Conservation (phyloP, 2,113 vertebrate genomes). For the Numida meleagris region DNA sequence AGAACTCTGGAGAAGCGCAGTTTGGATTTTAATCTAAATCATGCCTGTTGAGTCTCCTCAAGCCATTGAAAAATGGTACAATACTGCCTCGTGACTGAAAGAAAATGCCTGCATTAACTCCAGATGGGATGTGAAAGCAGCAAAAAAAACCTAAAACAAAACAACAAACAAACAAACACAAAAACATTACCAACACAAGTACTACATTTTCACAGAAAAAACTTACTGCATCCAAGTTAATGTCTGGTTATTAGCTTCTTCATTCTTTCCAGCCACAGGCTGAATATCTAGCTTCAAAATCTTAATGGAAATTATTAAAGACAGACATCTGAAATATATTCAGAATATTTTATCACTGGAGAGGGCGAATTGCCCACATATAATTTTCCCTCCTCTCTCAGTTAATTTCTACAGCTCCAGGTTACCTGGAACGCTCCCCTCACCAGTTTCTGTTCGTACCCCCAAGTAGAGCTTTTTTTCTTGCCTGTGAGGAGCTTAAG, state of each 20-base stretch:
- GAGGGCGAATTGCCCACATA: not conserved
- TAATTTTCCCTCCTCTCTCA: not conserved
- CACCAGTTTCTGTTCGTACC: not conserved
- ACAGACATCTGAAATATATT: not conserved
- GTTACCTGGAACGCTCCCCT: not conserved
- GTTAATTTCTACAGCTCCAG: not conserved
- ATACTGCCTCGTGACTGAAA: not conserved
- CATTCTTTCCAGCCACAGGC: not conserved
- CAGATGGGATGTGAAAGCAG: not conserved
- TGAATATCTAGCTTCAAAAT: not conserved
- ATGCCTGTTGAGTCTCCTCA: not conserved
- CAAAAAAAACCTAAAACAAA: not conserved
- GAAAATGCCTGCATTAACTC: not conserved
- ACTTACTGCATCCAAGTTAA: not conserved
- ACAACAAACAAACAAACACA: too few species aligned
- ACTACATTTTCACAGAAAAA: not conserved
- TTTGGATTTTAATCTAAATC: not conserved
- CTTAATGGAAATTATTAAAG: not conserved
- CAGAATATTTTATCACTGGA: not conserved
- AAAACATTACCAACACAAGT: not conserved
- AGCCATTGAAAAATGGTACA: not conserved
- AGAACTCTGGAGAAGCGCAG: not conserved
- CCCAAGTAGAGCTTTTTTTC: not conserved
- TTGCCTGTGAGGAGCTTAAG: not conserved
- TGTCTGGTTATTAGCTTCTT: not conserved